These are phyloP conservation scores for Manis javanica DNA, from an alignment of 2,797 vertebrate genomes.

Conservation along the genomic window DNA sequence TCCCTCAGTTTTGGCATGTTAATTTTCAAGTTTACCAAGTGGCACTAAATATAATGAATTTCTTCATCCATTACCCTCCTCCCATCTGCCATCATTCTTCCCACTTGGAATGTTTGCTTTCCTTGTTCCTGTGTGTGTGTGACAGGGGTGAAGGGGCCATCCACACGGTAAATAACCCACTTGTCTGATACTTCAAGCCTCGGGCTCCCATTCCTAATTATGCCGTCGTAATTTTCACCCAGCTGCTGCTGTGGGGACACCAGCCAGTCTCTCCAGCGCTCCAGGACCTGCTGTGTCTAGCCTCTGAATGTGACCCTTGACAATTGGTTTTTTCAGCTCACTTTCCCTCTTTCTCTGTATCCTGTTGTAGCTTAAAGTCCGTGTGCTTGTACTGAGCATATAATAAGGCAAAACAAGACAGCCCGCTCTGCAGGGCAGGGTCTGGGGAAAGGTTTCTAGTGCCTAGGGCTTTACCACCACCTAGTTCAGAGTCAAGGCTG, in stretches of 20 bases:
- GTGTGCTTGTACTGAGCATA: not conserved
- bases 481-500: constrained; percentile 9
- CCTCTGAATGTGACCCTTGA: constrained; percentile 75
- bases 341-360: constrained; percentile 63
- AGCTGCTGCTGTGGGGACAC: constrained; percentile 56
- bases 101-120: not conserved
- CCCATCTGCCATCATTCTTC: not conserved
- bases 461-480: constrained; percentile 52
- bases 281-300: constrained; percentile 54
- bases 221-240: constrained; percentile 64
- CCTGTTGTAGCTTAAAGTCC: constrained; percentile 42
- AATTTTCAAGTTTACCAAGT: constrained; percentile 41
- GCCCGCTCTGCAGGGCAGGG: constrained; percentile 29
- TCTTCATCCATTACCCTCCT: constrained; percentile 27
- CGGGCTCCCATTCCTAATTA: constrained; percentile 60
- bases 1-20: constrained; percentile 26
- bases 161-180: not conserved
- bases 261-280: constrained; percentile 48
- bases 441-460: constrained; percentile 4
- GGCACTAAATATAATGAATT: not conserved
- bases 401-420: not conserved
- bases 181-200: constrained; percentile 59
- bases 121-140: not conserved
- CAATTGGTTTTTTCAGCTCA: not conserved
- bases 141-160: constrained; percentile 1